Conservation (phyloP, 2,797 vertebrate genomes). For the Danio choprae region DNA sequence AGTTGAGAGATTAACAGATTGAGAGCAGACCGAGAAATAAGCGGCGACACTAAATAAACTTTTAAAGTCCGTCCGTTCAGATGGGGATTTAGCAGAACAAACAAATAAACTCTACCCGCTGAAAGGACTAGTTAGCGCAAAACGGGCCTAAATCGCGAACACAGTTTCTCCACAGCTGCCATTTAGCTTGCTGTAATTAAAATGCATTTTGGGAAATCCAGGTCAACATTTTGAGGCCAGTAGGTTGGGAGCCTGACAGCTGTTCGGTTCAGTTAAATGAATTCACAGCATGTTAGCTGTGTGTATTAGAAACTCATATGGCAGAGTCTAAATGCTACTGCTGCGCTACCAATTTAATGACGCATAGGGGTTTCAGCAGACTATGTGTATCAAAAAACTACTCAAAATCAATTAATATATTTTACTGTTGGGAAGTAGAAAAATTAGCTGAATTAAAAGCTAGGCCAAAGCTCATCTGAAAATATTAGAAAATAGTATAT, state of each 20-base stretch:
- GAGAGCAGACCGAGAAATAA: constrained; percentile 19
- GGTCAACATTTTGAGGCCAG: constrained; percentile 43
- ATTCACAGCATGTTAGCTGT: constrained; percentile 37
- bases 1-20: background rate
- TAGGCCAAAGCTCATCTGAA: too few species aligned
- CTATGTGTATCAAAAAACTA: background rate
- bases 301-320: constrained; percentile 19
- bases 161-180: constrained; percentile 34
- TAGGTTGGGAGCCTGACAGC: constrained; percentile 25
- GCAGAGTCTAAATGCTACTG: constrained; percentile 4
- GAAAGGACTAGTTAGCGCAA: background rate
- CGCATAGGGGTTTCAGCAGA: background rate
- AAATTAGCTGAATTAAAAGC: too few species aligned
- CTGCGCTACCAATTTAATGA: background rate
- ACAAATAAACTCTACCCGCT: background rate
- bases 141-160: background rate
- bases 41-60: background rate
- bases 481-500: too few species aligned
- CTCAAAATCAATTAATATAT: background rate
- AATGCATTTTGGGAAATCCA: constrained; percentile 48
- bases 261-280: constrained; percentile 47
- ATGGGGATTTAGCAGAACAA: background rate
- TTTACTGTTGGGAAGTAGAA: too few species aligned
- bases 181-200: constrained; percentile 44
- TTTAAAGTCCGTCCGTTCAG: background rate